phyloP scores from a whole-genome alignment of 1,140 invertebrate genomes.

The Drosophila guanche region DNA sequence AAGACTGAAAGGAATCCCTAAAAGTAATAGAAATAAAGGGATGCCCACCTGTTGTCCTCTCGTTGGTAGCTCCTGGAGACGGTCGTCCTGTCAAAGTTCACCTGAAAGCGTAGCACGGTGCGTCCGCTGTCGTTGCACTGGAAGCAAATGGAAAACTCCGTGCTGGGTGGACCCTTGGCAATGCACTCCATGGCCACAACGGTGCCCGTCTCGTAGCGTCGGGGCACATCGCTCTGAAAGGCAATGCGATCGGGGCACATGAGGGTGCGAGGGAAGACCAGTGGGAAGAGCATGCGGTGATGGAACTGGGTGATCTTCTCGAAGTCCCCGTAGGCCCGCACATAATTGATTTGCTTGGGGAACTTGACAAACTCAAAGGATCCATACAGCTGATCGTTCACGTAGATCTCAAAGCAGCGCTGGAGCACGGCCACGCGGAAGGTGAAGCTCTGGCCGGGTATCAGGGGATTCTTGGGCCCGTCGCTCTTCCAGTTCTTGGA shows the following conservation, averaged over 20 bases:
- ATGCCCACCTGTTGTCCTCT: conserved; percentile 68
- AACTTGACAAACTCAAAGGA: conserved; percentile 81
- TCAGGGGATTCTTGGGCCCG: conserved; percentile 75
- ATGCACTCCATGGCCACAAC: conserved; percentile 82
- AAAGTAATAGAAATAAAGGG: too few relatives aligned
- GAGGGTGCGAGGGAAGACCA: conserved; percentile 74
- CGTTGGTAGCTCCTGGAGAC: conserved; percentile 74
- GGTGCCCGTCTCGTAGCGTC: conserved; percentile 75
- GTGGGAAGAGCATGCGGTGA: conserved; percentile 78
- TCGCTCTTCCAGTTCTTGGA: conserved; percentile 82
- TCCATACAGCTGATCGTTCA: conserved; percentile 78
- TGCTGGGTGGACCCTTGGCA: conserved; percentile 73
- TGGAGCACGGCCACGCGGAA: conserved; percentile 80
- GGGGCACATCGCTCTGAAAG: conserved; percentile 80
- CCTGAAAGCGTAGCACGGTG: conserved; percentile 73
- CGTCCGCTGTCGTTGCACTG: conserved; percentile 79
- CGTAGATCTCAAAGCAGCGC: conserved; percentile 80
- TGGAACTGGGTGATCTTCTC: conserved; percentile 82
- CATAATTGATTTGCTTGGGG: conserved; percentile 79
- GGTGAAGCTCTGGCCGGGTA: conserved; percentile 76
- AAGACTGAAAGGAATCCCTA: background rate
- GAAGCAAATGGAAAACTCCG: conserved; percentile 82
- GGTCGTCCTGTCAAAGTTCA: conserved; percentile 76
- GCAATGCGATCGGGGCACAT: conserved; percentile 73
- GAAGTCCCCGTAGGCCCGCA: conserved; percentile 77